Conservation (phyloP, 2,113 vertebrate genomes). For the Polyodon spathula region DNA sequence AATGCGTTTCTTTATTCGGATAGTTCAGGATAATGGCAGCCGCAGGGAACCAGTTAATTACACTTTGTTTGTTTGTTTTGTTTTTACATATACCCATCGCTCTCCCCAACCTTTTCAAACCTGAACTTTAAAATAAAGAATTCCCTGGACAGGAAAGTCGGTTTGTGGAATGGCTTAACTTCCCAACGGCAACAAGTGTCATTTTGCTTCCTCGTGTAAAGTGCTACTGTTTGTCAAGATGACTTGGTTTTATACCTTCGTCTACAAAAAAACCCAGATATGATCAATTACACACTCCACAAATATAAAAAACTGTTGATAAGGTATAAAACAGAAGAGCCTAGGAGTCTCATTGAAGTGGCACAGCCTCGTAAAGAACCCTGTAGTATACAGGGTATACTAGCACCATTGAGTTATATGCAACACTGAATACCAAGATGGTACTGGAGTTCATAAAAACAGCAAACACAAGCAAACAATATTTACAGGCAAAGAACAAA, state of each 20-base stretch:
- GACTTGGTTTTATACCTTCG: constrained; percentile 22
- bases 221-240: constrained; percentile 32
- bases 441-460: too few species aligned
- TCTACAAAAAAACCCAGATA: constrained; percentile 20
- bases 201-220: constrained; percentile 32
- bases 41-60: constrained; percentile 10
- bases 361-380: constrained; percentile 7
- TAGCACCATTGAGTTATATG: too few species aligned
- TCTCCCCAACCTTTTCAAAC: constrained; percentile 10
- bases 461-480: too few species aligned
- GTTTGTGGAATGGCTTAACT: constrained; percentile 16
- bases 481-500: too few species aligned
- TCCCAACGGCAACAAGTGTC: background rate
- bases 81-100: too few species aligned
- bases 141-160: constrained; percentile 19
- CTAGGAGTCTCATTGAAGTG: constrained; percentile 21
- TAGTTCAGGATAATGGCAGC: constrained; percentile 11
- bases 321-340: constrained; percentile 32
- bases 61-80: constrained; percentile 11
- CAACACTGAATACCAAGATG: too few species aligned
- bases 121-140: constrained; percentile 12
- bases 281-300: constrained; percentile 18
- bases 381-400: too few species aligned
- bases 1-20: constrained; percentile 7
- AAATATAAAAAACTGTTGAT: constrained; percentile 33